A percentile compares a stretch with the other conserved stretches of the same genome.
These are phyloP conservation scores for Steinernema carpocapsae DNA, from an alignment of 2,888 invertebrate genomes.

Conservation along the genomic window DNA sequence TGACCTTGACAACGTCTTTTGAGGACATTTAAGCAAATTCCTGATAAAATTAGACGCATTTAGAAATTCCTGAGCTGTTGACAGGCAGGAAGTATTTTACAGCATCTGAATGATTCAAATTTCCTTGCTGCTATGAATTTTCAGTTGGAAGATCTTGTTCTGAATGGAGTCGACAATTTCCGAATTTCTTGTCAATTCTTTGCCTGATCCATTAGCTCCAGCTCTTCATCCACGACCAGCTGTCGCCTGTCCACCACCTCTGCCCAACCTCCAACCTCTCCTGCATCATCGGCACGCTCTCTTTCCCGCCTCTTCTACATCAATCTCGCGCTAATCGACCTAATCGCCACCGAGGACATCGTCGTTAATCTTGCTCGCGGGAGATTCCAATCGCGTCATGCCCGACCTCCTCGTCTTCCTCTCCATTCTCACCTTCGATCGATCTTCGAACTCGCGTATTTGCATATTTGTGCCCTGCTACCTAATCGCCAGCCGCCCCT, in stretches of 20 bases:
- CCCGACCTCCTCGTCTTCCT: constrained; percentile 12
- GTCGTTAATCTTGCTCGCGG: constrained; percentile 3
- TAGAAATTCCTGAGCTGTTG: too few species aligned
- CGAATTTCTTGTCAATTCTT: too few species aligned
- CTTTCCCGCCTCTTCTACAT: not conserved
- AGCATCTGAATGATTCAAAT: too few species aligned
- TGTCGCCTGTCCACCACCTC: constrained; percentile 6
- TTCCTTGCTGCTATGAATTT: too few species aligned
- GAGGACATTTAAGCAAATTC: too few species aligned
- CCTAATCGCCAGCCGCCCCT: constrained; percentile 15
- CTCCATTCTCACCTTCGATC: not conserved
- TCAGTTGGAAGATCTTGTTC: too few species aligned
- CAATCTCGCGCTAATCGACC: not conserved
- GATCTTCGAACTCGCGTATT: constrained; percentile 1
- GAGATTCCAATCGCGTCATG: constrained; percentile 17
- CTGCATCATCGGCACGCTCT: not conserved
- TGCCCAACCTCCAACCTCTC: not conserved
- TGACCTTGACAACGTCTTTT: too few species aligned
- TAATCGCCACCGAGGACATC: constrained; percentile 7
- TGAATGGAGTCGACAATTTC: too few species aligned
- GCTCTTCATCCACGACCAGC: not conserved
- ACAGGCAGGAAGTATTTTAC: too few species aligned
- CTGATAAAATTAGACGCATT: too few species aligned
- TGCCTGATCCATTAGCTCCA: not conserved
- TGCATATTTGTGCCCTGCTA: constrained; percentile 22